A percentile compares a stretch with the other conserved stretches of the same genome.
These are phyloP conservation scores for Lucilia cuprina DNA, from an alignment of 1,140 invertebrate species.

Conservation along the genomic window DNA sequence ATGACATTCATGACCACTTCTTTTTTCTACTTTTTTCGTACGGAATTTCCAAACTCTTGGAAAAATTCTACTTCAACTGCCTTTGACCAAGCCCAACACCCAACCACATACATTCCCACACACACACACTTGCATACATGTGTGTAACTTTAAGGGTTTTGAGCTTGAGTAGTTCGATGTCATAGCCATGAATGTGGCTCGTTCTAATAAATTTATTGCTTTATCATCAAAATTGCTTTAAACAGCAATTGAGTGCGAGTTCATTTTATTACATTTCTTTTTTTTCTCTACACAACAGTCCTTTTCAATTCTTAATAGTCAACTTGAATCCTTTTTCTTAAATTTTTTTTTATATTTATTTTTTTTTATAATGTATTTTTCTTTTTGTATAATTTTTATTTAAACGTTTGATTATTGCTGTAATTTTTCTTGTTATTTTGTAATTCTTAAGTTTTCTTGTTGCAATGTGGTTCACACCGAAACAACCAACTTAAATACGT, in stretches of 20 bases:
- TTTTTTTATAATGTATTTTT: background rate
- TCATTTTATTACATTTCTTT: background rate
- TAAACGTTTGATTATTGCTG: conserved; percentile 19
- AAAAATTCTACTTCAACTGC: background rate
- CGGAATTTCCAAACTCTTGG: no score
- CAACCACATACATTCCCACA: no score
- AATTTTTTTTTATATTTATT: no score
- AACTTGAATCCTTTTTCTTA: background rate
- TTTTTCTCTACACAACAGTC: background rate
- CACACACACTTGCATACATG: no score
- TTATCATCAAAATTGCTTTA: background rate
- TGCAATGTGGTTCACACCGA: background rate
- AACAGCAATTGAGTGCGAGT: background rate
- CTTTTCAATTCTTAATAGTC: background rate
- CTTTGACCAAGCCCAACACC: background rate
- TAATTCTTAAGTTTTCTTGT: background rate
- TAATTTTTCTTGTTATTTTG: background rate
- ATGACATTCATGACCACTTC: conserved; percentile 11
- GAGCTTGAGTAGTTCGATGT: background rate
- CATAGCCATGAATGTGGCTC: background rate
- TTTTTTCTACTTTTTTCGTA: background rate
- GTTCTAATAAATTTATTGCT: background rate
- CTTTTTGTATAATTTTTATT: conserved; percentile 19
- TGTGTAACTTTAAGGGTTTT: background rate
- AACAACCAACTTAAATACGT: background rate